These are phyloP conservation scores for Lagodon rhomboides DNA, from an alignment of 2,797 vertebrate species.

Conservation along the genomic window DNA sequence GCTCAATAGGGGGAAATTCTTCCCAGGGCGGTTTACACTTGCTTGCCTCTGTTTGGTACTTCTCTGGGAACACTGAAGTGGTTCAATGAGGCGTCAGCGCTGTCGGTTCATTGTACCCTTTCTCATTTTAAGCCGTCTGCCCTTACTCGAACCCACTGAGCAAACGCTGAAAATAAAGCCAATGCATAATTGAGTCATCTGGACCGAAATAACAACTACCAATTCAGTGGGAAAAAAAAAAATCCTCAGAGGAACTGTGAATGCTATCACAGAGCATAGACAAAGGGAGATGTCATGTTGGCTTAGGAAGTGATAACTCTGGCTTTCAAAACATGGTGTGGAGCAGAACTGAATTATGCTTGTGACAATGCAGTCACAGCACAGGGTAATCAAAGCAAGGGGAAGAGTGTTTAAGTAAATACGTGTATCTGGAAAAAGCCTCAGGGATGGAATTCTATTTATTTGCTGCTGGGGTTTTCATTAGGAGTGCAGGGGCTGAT, in stretches of 20 bases:
- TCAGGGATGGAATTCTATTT: conserved; percentile 30
- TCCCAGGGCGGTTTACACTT: conserved; percentile 31
- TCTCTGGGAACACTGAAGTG: conserved; percentile 24
- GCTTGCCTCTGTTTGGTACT: conserved; percentile 35
- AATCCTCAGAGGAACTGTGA: conserved; percentile 46
- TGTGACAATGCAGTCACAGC: conserved; percentile 43
- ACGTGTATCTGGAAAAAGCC: conserved; percentile 40
- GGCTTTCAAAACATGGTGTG: conserved; percentile 51
- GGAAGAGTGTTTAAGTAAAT: conserved; percentile 49
- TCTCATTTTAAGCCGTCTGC: conserved; percentile 49
- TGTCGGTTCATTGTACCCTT: conserved; percentile 43
- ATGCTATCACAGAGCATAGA: conserved; percentile 53
- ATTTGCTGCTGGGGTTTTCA: conserved; percentile 38
- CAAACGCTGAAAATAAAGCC: conserved; percentile 72
- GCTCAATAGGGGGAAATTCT: conserved; percentile 14
- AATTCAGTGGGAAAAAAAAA: conserved; percentile 38
- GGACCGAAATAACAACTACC: conserved; percentile 62
- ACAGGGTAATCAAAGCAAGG: conserved; percentile 49
- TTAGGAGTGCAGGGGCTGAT: conserved; percentile 39
- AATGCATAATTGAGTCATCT: conserved; percentile 75
- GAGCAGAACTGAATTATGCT: conserved; percentile 44
- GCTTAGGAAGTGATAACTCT: conserved; percentile 52
- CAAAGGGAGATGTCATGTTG: conserved; percentile 71
- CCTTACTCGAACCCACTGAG: conserved; percentile 60
- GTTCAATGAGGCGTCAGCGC: conserved; percentile 46